Base-by-base conservation (phyloP, 2,113 vertebrate species). In the Columba livia region DNA sequence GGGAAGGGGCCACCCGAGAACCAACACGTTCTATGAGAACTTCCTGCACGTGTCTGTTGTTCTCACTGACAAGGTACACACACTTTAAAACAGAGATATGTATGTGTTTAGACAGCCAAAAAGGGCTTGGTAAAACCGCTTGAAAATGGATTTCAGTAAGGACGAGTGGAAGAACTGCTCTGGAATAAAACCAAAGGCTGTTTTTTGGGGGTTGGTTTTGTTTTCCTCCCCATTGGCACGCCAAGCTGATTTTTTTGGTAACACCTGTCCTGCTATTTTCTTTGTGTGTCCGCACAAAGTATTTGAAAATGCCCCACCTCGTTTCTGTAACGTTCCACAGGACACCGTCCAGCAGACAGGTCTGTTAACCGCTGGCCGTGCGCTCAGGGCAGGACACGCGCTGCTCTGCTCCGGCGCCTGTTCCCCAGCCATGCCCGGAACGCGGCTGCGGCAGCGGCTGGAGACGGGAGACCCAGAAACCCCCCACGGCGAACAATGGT, bases 261-360 rank as follows among this genome's bases (percentile, higher is more conserved):
- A 38, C 1, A 6, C 3, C 47, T 5, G 5, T 5, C 48, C 19
- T 12, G 16, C 5, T 28, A 5, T 48, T 54, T 40, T 15, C 51
- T n/a, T 38, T 6, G 7, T 0, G 3, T n/a, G 62, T 24, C 56
- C 4, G 8, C 62, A 70, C 12, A 17, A 56, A 14, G 12, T 5
- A 17, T 11, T 3, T 4, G 31, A 38, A 50, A 50, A 50, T 50
- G 11, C 10, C 10, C 7, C 62, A 12, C 18, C 11, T 75, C 10
- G 8, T 50, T 80, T 61, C 34, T 34, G 40, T 56, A 6, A 18
- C 28, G 31, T 62, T 62, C 62, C n/a, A 26, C 2, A 36, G 38
- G 38, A 28, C 28, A 34, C 5, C 5, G 40, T 14, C 40, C 40
- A 14, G 40, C 40, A 40, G 12, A 14, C 40, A 40, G 40, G 40